Evolutionary conservation across 2,113 vertebrate species (phyloP), one percentile per base, ranked within the genome.

Genomic region (Campylorhamphus procurvoides): DNA sequence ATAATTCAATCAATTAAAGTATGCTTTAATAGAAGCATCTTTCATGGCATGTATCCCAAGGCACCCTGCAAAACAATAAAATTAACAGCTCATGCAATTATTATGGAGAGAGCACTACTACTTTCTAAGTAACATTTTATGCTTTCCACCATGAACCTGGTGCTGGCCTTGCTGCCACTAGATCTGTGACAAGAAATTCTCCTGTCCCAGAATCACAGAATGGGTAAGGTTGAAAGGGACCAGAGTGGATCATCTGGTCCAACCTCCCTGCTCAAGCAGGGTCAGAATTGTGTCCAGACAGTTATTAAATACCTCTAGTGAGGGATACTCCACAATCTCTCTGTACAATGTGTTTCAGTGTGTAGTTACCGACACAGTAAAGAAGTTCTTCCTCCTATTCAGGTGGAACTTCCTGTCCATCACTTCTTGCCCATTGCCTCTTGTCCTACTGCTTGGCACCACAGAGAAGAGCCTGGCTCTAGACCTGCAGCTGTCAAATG

Each of bases 31-130:
- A 93, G 85, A 3, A 2, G 33, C 63, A 37, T 88, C 37, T 95
- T 93, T 73, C 80, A 60, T 42, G 25, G 13, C 59, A 40, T 46
- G 18, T 72, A 76, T 95, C 93, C 94, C 95, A 89, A 94, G 77
- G 49, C 2, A 0, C 64, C 12, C 37, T 44, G 69, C 16, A 49
- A 96, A 93, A 93, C 91, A 89, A 81, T 92, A 93, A 96, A 97
- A 91, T 85, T 95, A 93, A 92, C 82, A 95, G 88, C 88, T 95
- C 85, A 44, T 81, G 85, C 92, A 97, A 96, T 94, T 90, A 75
- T 90, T 92, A 93, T 76, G 80, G 78, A 91, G 62, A 53, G 37
- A 78, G 15, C 69, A 37, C 49, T 67, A 75, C 29, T 62, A 42
- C 73, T 89, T 93, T 37, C 40, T 66, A 58, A 3, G 3, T 93